Base-by-base conservation (phyloP, 2,113 vertebrate genomes). In the Syrmaticus mikado region DNA sequence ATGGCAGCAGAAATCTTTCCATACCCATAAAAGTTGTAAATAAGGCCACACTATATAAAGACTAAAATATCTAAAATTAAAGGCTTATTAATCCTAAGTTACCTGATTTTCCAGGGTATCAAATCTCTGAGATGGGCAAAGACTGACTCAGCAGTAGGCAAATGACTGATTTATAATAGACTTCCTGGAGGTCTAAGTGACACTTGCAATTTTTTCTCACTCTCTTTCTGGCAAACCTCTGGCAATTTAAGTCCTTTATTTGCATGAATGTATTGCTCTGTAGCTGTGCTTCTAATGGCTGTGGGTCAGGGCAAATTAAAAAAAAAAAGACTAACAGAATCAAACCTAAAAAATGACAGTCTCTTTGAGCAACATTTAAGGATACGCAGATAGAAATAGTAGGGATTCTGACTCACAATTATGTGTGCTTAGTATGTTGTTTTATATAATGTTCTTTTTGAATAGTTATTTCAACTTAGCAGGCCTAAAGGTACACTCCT, bases 171-270 rank as follows among this genome's bases (percentile, higher is more conserved):
- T 72, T 76, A 55, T 50, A 75, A 52, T 28, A 78, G 10, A 24
- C 6, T 71, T 90, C 30, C 57, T 89, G 17, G 52, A 85, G 34
- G 45, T 66, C 41, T 74, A 55, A 82, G n/a, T 32, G 40, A 50
- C 11, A 66, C 71, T 41, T 61, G 6, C 16, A 62, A 30, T 41
- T 74, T 72, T 65, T 85, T 19, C 5, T 48, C 4, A 81, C 16
- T 75, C 5, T 72, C 11, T 90, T 60, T 88, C 65, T 75, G 61
- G 11, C 43, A 92, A 11, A 24, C 6, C 7, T 76, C 3, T 85
- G 81, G 83, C 87, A 78, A 92, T 82, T 53, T 87, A 72, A 43
- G 16, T 72, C 34, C 13, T 12, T 85, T 13, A 76, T 92, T 85
- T 92, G 36, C 36, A 91, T 66, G 43, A 74, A 88, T 14, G 2